Conservation (phyloP, 2,113 vertebrate genomes). For the zebrafish (Danio rerio) region DNA sequence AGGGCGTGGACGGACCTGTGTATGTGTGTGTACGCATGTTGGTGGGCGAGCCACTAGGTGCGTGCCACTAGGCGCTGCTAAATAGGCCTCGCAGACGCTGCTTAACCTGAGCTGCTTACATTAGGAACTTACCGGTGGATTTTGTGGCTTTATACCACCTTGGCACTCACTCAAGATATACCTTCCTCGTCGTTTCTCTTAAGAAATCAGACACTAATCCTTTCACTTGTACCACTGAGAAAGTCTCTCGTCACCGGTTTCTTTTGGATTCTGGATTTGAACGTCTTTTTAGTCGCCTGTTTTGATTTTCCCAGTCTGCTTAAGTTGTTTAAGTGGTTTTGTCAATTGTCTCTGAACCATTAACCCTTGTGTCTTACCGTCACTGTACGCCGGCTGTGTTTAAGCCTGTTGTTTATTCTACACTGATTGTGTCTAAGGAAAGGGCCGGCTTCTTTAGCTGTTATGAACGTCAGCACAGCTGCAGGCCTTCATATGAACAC, state of each 20-base stretch:
- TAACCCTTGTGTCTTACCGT: slow-evolving; percentile 17
- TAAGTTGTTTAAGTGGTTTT: slow-evolving; percentile 30
- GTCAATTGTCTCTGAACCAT: neutral
- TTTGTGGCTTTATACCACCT: slow-evolving; percentile 60
- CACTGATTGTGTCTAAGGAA: neutral
- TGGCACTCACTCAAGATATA: neutral
- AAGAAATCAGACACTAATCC: neutral
- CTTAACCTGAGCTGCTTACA: slow-evolving; percentile 77
- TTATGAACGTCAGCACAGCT: neutral
- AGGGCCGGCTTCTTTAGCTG: neutral
- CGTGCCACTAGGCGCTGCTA: slow-evolving; percentile 65
- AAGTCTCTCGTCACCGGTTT: neutral
- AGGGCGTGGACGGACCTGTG: slow-evolving; percentile 23
- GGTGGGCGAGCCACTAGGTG: slow-evolving; percentile 49
- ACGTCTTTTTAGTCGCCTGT: neutral
- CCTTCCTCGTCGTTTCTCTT: neutral
- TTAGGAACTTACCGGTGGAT: slow-evolving; percentile 71
- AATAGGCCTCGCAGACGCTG: slow-evolving; percentile 71
- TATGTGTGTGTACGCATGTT: slow-evolving; percentile 25
- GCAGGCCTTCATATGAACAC: neutral
- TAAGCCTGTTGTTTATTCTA: slow-evolving; percentile 15
- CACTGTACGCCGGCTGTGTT: neutral
- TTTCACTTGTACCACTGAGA: neutral
- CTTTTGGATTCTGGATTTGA: neutral
- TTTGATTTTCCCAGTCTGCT: neutral